phyloP scores from a whole-genome alignment of 92 coral and sea anemone genomes.

The Scolanthus callimorphus region DNA sequence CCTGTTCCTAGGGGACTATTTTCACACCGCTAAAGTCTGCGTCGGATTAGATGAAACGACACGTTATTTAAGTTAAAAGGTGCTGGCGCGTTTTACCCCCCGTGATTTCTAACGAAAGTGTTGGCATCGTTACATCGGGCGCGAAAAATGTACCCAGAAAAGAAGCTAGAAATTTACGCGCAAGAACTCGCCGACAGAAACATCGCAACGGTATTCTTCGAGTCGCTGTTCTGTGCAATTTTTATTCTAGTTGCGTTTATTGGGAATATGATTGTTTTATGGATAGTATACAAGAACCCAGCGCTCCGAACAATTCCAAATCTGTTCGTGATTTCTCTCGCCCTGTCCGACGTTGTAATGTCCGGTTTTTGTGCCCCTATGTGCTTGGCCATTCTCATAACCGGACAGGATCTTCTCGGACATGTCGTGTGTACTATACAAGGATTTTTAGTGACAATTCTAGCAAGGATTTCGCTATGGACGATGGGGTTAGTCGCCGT shows the following conservation, averaged over 20 bases:
- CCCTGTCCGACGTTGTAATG: slow-evolving; percentile 14
- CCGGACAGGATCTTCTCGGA: slow-evolving; percentile 5
- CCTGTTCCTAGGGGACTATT: too few species aligned
- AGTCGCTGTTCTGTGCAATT: slow-evolving; percentile 7
- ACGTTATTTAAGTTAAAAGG: too few species aligned
- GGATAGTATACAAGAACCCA: slow-evolving; percentile 13
- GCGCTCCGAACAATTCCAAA: slow-evolving; percentile 9
- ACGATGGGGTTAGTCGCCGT: slow-evolving; percentile 14
- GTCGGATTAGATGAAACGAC: too few species aligned
- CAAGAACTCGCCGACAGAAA: slow-evolving; percentile 5
- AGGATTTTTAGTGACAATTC: slow-evolving; percentile 9
- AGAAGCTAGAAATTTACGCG: slow-evolving; percentile 6
- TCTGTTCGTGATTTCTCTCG: slow-evolving; percentile 6
- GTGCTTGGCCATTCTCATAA: slow-evolving; percentile 9
- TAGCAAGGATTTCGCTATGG: slow-evolving; percentile 12
- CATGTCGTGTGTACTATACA: slow-evolving; percentile 4
- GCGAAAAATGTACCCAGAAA: slow-evolving; percentile 19
- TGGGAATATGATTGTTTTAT: slow-evolving; percentile 11
- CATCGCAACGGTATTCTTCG: background rate
- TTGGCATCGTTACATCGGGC: too few species aligned
- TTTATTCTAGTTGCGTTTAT: slow-evolving; percentile 6
- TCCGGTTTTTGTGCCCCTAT: slow-evolving; percentile 19
- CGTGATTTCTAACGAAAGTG: too few species aligned
- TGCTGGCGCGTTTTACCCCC: too few species aligned
- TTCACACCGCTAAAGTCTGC: too few species aligned